Conservation (phyloP, 53 echinoderm and acorn worm species). For the Arbacia lixula region DNA sequence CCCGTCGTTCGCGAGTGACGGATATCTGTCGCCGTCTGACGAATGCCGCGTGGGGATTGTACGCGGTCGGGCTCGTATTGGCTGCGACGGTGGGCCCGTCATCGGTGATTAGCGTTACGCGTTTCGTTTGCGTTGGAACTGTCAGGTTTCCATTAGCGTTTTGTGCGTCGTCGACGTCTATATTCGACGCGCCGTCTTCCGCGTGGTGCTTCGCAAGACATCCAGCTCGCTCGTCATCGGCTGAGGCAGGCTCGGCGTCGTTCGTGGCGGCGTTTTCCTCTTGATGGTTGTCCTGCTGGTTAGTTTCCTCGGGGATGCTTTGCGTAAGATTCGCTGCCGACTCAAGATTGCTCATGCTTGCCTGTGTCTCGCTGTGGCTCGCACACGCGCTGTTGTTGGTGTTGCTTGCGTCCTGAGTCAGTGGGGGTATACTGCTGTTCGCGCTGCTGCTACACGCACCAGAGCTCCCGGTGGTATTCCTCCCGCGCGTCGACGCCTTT, state of each 20-base stretch:
- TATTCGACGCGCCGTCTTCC: background rate
- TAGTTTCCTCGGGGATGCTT: background rate
- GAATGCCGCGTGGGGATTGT: constrained; percentile 3
- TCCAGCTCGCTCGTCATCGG: background rate
- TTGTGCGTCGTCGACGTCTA: background rate
- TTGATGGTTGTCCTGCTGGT: background rate
- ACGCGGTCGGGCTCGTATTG: background rate
- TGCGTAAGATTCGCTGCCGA: background rate
- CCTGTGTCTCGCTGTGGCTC: constrained; percentile 3
- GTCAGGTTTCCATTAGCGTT: background rate
- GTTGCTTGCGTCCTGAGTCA: background rate
- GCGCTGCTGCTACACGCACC: constrained; percentile 18
- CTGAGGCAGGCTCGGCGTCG: background rate
- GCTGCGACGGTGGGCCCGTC: constrained; percentile 5
- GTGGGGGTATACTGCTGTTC: constrained; percentile 6
- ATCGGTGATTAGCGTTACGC: background rate
- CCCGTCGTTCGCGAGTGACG: constrained; percentile 91
- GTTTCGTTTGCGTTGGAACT: constrained; percentile 5
- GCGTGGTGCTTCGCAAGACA: background rate
- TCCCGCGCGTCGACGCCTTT: constrained; percentile 16
- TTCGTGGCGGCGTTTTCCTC: constrained; percentile 6
- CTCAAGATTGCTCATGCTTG: background rate
- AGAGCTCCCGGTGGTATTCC: constrained; percentile 4
- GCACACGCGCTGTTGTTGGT: background rate
- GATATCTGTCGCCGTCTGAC: constrained; percentile 69